A percentile compares a stretch with the other conserved stretches of the same genome.
Evolutionary conservation across 2,888 invertebrate species (phyloP).

Genomic region (Sympetrum striolatum): DNA sequence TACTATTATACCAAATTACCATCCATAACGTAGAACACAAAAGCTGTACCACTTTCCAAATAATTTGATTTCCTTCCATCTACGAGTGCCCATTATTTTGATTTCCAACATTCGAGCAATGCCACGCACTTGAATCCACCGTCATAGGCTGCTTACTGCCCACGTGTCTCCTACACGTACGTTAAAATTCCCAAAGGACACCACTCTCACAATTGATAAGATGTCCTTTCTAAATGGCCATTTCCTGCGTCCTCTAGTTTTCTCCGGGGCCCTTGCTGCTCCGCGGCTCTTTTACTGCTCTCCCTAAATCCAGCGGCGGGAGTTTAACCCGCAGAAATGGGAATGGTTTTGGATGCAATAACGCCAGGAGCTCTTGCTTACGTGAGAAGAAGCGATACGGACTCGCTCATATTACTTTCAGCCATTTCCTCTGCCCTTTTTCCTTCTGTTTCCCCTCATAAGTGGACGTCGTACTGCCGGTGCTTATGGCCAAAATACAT

Average conservation of each 20-base stretch:
- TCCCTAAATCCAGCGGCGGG: conserved; percentile 10
- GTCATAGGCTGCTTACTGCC: background rate
- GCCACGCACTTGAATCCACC: too few relatives aligned
- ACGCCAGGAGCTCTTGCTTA: conserved; percentile 18
- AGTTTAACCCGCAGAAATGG: conserved; percentile 18
- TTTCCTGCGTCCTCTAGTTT: background rate
- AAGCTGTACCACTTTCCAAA: too few relatives aligned
- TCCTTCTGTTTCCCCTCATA: background rate
- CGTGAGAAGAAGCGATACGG: conserved; percentile 40
- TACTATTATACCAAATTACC: too few relatives aligned
- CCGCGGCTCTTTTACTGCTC: conserved; percentile 9
- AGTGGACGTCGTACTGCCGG: background rate
- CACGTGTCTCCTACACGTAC: background rate
- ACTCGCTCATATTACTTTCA: conserved; percentile 17
- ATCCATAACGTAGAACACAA: too few relatives aligned
- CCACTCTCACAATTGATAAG: conserved; percentile 8
- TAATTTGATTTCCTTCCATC: too few relatives aligned
- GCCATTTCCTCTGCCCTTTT: background rate
- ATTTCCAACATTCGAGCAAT: too few relatives aligned
- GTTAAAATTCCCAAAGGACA: background rate
- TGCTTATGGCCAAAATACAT: conserved; percentile 1
- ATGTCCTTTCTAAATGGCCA: conserved; percentile 15
- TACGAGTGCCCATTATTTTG: too few relatives aligned
- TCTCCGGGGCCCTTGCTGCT: background rate
- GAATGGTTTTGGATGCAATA: conserved; percentile 11